Evolutionary conservation across 2,888 invertebrate genomes (phyloP).

Genomic region (Amphiduros pacificus): DNA sequence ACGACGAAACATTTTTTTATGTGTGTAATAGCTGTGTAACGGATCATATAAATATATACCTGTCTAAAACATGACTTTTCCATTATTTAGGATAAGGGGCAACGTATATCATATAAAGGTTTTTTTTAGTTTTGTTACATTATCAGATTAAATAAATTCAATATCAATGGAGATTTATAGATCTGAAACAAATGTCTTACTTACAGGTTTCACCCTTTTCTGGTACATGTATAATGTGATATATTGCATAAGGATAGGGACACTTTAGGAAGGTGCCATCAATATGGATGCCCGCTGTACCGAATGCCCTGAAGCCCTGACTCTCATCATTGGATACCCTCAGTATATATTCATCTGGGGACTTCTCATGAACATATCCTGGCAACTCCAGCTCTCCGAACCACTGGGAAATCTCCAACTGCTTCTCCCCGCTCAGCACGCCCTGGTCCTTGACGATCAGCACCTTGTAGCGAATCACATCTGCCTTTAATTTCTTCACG

Average conservation of each 20-base stretch:
- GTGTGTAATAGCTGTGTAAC: too few species aligned
- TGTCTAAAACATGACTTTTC: too few species aligned
- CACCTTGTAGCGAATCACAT: neutral
- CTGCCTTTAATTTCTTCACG: neutral
- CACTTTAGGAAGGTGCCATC: constrained; percentile 16
- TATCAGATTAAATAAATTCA: neutral
- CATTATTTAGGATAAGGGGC: too few species aligned
- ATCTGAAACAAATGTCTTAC: neutral
- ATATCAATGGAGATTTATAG: neutral
- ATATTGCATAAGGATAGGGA: constrained; percentile 10
- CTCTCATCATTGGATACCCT: constrained; percentile 14
- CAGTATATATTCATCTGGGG: constrained; percentile 9
- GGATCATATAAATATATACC: too few species aligned
- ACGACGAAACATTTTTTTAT: too few species aligned
- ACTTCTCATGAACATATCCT: constrained; percentile 6
- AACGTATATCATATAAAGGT: too few species aligned
- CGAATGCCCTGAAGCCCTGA: constrained; percentile 22
- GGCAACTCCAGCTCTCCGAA: constrained; percentile 13
- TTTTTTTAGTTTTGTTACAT: too few species aligned
- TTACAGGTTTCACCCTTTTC: constrained; percentile 6
- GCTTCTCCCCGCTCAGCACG: constrained; percentile 3
- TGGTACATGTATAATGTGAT: constrained; percentile 7
- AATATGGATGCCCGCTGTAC: constrained; percentile 20
- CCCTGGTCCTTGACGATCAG: constrained; percentile 11
- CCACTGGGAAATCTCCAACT: constrained; percentile 6